These are phyloP conservation scores for Pelecanoides urinatrix DNA, from an alignment of 2,113 vertebrate species.

Conservation along the genomic window DNA sequence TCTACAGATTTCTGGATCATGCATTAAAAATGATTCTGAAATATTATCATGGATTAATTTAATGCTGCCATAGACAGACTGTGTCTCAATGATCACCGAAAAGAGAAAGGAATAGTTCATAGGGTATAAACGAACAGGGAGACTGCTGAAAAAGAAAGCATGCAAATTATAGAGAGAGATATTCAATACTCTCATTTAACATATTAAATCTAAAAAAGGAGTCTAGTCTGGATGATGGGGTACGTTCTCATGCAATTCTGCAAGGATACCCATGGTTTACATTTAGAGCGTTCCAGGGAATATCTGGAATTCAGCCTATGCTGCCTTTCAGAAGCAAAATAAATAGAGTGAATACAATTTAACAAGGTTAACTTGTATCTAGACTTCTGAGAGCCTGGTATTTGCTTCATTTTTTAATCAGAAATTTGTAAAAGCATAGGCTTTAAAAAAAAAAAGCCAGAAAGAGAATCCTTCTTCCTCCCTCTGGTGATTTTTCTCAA, in stretches of 20 bases:
- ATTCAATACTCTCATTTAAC: conserved; percentile 22
- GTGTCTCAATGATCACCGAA: background rate
- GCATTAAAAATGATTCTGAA: background rate
- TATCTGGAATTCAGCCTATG: conserved; percentile 6
- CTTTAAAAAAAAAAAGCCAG: background rate
- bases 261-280: conserved; percentile 8
- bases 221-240: background rate
- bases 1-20: background rate
- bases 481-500: conserved; percentile 46
- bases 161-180: conserved; percentile 13
- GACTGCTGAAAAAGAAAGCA: background rate
- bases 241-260: background rate
- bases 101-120: background rate
- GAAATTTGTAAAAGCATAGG: background rate
- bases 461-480: conserved; percentile 7
- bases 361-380: background rate
- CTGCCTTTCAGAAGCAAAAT: conserved; percentile 8
- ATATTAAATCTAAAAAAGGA: background rate
- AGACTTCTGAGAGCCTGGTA: background rate
- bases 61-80: background rate
- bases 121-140: background rate
- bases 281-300: background rate
- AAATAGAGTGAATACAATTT: background rate
- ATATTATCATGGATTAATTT: background rate
- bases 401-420: background rate